phyloP scores from a whole-genome alignment of 2,888 invertebrate genomes.

The Lamellibrachia satsuma region DNA sequence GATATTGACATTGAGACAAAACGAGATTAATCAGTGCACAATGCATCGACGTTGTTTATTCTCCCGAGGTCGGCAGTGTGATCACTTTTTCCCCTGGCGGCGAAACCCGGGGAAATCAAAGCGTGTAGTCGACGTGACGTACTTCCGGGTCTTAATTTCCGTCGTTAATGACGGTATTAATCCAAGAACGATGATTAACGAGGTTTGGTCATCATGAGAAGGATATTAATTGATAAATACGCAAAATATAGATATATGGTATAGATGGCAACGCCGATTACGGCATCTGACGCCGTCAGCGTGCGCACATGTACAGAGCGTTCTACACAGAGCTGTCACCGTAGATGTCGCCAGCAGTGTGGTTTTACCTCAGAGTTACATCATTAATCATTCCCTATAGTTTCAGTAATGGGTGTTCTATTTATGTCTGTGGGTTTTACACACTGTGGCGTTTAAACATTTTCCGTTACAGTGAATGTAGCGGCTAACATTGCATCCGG shows the following conservation, averaged over 20 bases:
- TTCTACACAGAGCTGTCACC: not conserved
- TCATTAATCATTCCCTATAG: no score
- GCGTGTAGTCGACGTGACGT: not conserved
- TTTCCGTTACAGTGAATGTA: no score
- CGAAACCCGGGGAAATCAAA: not conserved
- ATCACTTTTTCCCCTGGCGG: not conserved
- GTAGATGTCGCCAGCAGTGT: not conserved
- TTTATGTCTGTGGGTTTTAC: no score
- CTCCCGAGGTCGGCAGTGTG: not conserved
- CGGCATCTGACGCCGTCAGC: not conserved
- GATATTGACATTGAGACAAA: slow-evolving; percentile 13
- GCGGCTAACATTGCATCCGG: no score
- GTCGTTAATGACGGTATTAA: not conserved
- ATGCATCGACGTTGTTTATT: not conserved
- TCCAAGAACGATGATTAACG: not conserved
- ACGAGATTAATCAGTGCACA: not conserved
- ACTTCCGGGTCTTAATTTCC: not conserved
- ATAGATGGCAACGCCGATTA: not conserved
- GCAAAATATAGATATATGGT: not conserved
- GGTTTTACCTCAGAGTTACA: no score
- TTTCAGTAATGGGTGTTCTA: no score
- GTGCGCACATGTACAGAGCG: not conserved
- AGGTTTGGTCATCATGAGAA: not conserved
- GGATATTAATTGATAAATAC: not conserved
- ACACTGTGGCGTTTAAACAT: no score